phyloP scores from a whole-genome alignment of 2,113 vertebrate species.

The Heliornis fulica region DNA sequence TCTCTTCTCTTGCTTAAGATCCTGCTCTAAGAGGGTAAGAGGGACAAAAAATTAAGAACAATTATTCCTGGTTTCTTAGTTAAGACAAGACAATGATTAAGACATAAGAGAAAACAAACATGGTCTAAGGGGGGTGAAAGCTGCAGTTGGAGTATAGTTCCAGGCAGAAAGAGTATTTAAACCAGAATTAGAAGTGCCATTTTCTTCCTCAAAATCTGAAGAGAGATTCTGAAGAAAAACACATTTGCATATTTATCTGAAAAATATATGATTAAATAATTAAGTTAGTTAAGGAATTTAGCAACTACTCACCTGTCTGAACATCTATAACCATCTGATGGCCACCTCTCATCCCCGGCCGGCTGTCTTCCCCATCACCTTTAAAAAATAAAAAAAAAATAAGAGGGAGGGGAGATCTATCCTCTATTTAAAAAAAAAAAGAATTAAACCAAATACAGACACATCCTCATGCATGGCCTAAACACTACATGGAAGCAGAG shows the following conservation, averaged over 20 bases:
- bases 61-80: background rate
- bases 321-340: slow-evolving; percentile 99
- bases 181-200: background rate
- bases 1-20: background rate
- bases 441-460: background rate
- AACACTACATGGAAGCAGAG: background rate
- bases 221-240: background rate
- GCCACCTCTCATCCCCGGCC: slow-evolving; percentile 97
- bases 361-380: slow-evolving; percentile 95
- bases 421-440: no score
- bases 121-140: background rate
- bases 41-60: background rate
- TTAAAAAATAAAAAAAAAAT: no score
- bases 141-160: background rate
- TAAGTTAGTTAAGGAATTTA: background rate
- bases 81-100: background rate
- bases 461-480: background rate
- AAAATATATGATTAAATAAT: background rate
- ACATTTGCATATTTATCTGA: background rate
- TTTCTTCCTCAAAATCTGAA: background rate
- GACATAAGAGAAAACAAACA: background rate
- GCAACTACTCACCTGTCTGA: slow-evolving; percentile 86
- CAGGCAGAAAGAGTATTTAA: background rate
- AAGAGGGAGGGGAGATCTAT: background rate
- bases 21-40: background rate